A percentile compares a stretch with the other conserved stretches of the same genome.
phyloP scores from a whole-genome alignment of 2,888 invertebrate species.

The Parelbella ahira region DNA sequence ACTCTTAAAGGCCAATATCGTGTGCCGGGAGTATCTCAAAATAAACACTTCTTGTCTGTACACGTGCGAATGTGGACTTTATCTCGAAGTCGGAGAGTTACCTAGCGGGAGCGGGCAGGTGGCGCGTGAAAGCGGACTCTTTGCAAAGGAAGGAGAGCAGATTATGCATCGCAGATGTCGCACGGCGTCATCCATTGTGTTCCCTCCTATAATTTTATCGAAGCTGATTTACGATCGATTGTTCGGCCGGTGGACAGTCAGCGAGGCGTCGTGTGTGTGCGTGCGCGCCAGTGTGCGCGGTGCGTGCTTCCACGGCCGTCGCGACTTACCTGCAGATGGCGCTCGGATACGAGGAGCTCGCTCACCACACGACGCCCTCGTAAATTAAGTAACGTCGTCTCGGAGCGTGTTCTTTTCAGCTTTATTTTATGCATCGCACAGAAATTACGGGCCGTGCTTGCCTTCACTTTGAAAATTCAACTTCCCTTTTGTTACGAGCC shows the following conservation, averaged over 20 bases:
- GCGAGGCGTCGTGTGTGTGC: conserved; percentile 60
- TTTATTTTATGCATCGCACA: conserved; percentile 56
- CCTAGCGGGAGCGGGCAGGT: conserved; percentile 47
- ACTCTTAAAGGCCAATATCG: conserved; percentile 51
- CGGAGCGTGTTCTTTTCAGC: conserved; percentile 51
- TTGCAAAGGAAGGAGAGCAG: conserved; percentile 59
- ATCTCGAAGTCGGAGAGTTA: conserved; percentile 71
- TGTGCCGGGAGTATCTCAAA: conserved; percentile 56
- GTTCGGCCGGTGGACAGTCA: conserved; percentile 75
- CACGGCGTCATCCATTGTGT: conserved; percentile 70
- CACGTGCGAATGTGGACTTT: conserved; percentile 76
- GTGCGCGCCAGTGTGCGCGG: conserved; percentile 57
- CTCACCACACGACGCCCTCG: conserved; percentile 64
- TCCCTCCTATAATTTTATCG: conserved; percentile 81
- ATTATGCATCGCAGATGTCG: conserved; percentile 64
- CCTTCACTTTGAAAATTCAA: conserved; percentile 32
- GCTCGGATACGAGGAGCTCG: conserved; percentile 56
- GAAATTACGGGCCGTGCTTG: conserved; percentile 37
- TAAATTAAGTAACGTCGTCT: conserved; percentile 73
- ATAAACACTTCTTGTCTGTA: conserved; percentile 76
- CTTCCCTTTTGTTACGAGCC: conserved; percentile 32
- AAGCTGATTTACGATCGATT: conserved; percentile 81
- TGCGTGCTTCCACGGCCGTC: conserved; percentile 41
- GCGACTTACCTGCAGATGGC: conserved; percentile 71
- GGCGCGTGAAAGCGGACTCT: conserved; percentile 68